Evolutionary conservation across 1,140 invertebrate genomes (phyloP).

Genomic region (Drosophila obscura): DNA sequence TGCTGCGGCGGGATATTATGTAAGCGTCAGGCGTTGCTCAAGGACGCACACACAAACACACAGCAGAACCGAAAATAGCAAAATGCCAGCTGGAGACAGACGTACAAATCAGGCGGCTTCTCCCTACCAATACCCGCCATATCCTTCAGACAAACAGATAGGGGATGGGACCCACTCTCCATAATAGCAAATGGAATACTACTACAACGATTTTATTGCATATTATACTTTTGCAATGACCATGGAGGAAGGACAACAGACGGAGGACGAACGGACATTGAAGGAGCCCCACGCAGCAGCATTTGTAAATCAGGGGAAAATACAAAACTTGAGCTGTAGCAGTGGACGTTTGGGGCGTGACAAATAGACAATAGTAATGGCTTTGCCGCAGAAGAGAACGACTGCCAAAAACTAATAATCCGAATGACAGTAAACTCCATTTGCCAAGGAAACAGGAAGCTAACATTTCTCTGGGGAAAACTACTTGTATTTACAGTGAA

Average conservation of each 20-base stretch:
- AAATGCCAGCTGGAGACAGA: slow-evolving; percentile 1
- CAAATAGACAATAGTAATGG: slow-evolving; percentile 62
- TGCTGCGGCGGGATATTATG: slow-evolving; percentile 50
- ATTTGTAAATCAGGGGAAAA: slow-evolving; percentile 61
- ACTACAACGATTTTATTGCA: slow-evolving; percentile 57
- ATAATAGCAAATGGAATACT: slow-evolving; percentile 38
- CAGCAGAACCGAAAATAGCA: slow-evolving; percentile 45
- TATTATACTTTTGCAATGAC: slow-evolving; percentile 49
- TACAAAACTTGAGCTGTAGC: slow-evolving; percentile 26
- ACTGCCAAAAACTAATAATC: slow-evolving; percentile 28
- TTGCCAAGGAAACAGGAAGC: slow-evolving; percentile 8
- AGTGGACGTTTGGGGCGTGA: slow-evolving; percentile 52
- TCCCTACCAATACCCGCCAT: slow-evolving; percentile 10
- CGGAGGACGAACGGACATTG: neutral
- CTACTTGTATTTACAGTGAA: neutral
- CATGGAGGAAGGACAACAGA: slow-evolving; percentile 59
- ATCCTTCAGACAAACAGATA: slow-evolving; percentile 20
- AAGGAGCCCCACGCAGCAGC: slow-evolving; percentile 30
- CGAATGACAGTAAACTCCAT: slow-evolving; percentile 19
- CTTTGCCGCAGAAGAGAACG: slow-evolving; percentile 32
- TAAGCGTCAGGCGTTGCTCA: slow-evolving; percentile 54
- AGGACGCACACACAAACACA: slow-evolving; percentile 54
- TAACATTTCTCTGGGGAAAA: neutral
- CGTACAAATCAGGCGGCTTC: slow-evolving; percentile 50
- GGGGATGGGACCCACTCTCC: slow-evolving; percentile 13